Base-by-base conservation (phyloP, 1,140 invertebrate genomes). In the Pristionchus pacificus region DNA sequence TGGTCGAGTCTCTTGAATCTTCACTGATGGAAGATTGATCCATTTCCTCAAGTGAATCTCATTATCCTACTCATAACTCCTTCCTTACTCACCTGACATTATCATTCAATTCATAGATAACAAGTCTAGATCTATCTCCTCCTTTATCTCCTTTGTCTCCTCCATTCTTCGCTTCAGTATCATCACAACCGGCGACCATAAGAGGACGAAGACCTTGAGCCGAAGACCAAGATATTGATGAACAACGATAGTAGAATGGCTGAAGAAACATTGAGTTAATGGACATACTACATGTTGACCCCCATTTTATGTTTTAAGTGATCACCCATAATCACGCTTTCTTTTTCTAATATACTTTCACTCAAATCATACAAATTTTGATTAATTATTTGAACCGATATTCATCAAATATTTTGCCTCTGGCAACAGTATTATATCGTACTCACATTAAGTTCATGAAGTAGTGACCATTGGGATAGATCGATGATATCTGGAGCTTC, bases 81-180 rank as follows among this genome's bases (percentile, higher is more conserved):
- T 19, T 28, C 6, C 13, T 71, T 30, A 27, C 64, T 70, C 49
- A 72, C 61, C 71, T 73, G 13, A 66, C 32, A 24, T 33, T 49
- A 32, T 73, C 71, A 59, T 72, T 73, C 25, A 61, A 55, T 57
- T 73, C 71, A 38, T 73, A 73, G 31, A 73, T 55, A 1, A 68
- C 67, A 0, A 73, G 28, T 19, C 65, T 32, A 2, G 67, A 60
- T n/a, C n/a, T n/a, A n/a, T n/a, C n/a, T n/a, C n/a, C n/a, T n/a
- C n/a, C n/a, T n/a, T n/a, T n/a, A 27, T 62, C 59, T 19, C 25
- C 27, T 13, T 59, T 60, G 28, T 28, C 33, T 10, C 14, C 2
- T 24, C 19, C 29, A 3, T 55, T 64, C 32, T 72, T 72, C 58
- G 30, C 60, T 28, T 72, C 71, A n/a, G n/a, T n/a, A 49, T 49